These are phyloP conservation scores for Hipparchia sbordonii DNA, from an alignment of 2,888 invertebrate species.

Conservation along the genomic window DNA sequence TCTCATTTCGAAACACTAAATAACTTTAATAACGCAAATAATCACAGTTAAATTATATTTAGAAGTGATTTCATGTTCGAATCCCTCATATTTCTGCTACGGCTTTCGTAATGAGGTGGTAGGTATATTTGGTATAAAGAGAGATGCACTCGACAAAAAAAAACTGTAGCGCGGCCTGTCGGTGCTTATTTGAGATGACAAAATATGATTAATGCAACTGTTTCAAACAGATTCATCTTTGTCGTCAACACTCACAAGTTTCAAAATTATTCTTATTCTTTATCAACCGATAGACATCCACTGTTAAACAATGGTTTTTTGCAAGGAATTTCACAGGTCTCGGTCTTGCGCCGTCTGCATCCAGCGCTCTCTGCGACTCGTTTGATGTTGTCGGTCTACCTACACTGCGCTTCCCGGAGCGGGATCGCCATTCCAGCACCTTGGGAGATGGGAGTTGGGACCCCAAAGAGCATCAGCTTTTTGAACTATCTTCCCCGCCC, in stretches of 20 bases:
- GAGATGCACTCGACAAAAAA: constrained; percentile 17
- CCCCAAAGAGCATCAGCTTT: no score
- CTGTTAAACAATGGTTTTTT: no score
- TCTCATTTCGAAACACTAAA: constrained; percentile 9
- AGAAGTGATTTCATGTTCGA: constrained; percentile 59
- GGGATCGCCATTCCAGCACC: no score
- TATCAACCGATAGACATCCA: no score
- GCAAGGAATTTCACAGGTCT: no score
- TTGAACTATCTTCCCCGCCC: no score
- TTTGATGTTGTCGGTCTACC: no score
- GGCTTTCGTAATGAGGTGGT: constrained; percentile 55
- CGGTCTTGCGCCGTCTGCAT: no score
- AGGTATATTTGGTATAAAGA: constrained; percentile 16
- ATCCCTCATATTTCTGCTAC: constrained; percentile 42
- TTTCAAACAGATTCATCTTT: constrained; percentile 4
- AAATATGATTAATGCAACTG: constrained; percentile 35
- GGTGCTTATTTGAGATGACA: constrained; percentile 23
- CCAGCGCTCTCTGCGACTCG: no score
- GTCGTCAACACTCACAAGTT: neutral
- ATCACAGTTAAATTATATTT: constrained; percentile 21
- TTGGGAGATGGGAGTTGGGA: no score
- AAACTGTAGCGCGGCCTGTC: neutral
- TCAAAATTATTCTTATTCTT: no score
- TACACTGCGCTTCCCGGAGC: no score
- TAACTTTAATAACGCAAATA: constrained; percentile 11